Conservation (phyloP, 2,797 vertebrate species). For the Halcyon smyrnensis region DNA sequence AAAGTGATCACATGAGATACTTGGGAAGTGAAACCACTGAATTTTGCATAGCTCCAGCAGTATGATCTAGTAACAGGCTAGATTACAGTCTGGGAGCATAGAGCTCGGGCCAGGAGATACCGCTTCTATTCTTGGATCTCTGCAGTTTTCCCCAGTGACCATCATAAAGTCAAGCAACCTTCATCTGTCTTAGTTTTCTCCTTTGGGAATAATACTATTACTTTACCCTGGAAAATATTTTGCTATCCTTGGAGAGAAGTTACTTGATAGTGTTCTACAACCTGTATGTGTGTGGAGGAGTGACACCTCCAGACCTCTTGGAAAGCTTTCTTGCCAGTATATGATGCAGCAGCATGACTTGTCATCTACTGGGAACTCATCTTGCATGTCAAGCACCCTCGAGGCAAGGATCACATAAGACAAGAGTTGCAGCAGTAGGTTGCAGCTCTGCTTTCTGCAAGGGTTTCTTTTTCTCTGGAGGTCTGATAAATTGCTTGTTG, state of each 20-base stretch:
- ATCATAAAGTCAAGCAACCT: background rate
- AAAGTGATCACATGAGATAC: background rate
- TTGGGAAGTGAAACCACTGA: conserved; percentile 38
- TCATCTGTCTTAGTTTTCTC: background rate
- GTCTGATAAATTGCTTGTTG: accelerated
- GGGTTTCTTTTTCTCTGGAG: background rate
- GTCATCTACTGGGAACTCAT: background rate
- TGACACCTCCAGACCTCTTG: background rate
- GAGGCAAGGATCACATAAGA: background rate
- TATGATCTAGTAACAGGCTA: background rate
- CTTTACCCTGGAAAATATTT: background rate
- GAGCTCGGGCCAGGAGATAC: background rate
- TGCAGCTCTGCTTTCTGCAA: background rate
- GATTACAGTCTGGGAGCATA: background rate
- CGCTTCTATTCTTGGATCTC: conserved; percentile 1
- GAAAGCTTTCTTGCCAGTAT: background rate
- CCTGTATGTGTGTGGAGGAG: background rate
- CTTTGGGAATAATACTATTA: background rate
- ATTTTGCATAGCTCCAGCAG: conserved; percentile 29
- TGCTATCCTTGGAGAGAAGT: background rate
- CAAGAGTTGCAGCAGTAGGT: background rate
- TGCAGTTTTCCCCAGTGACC: background rate
- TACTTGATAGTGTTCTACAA: background rate
- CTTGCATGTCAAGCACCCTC: background rate
- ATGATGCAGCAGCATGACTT: background rate